These are phyloP conservation scores for Phymanthus crucifer DNA, from an alignment of 92 coral and sea anemone species.

Conservation along the genomic window DNA sequence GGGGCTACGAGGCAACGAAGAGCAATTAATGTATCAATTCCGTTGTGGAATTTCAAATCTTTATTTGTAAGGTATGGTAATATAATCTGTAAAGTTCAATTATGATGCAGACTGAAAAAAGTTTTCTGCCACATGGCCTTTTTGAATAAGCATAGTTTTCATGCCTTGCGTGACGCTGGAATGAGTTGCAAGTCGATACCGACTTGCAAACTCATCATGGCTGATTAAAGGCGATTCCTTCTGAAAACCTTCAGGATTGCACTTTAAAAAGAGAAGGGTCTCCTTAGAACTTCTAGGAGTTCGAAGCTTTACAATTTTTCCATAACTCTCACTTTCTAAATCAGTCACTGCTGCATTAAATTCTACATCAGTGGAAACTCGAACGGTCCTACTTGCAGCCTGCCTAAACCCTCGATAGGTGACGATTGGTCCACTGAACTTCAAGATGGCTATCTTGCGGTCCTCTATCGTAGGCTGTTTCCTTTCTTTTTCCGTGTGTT, in stretches of 20 bases:
- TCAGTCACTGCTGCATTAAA: not conserved
- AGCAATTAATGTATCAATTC: not conserved
- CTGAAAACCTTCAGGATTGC: not conserved
- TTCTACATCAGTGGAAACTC: not conserved
- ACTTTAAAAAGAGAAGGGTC: not conserved
- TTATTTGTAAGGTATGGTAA: not conserved
- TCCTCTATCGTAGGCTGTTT: not conserved
- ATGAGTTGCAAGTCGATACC: not conserved
- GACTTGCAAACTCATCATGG: not conserved
- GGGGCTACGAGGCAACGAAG: slow-evolving; percentile 21
- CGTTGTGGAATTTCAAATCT: not conserved
- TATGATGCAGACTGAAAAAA: not conserved
- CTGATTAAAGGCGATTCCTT: not conserved
- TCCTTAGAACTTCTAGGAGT: slow-evolving; percentile 2
- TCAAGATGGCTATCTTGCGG: not conserved
- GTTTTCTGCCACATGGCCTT: slow-evolving; percentile 4
- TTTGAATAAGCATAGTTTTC: slow-evolving; percentile 10
- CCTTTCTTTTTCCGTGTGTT: not conserved
- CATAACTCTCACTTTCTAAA: not conserved
- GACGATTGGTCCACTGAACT: not conserved
- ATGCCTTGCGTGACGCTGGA: not conserved
- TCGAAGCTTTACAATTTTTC: not conserved
- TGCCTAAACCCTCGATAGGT: slow-evolving; percentile 7
- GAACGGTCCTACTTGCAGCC: not conserved
- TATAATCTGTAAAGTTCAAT: not conserved